Base-by-base conservation (phyloP, 2,888 invertebrate genomes). In the Stenichneumon culpator region DNA sequence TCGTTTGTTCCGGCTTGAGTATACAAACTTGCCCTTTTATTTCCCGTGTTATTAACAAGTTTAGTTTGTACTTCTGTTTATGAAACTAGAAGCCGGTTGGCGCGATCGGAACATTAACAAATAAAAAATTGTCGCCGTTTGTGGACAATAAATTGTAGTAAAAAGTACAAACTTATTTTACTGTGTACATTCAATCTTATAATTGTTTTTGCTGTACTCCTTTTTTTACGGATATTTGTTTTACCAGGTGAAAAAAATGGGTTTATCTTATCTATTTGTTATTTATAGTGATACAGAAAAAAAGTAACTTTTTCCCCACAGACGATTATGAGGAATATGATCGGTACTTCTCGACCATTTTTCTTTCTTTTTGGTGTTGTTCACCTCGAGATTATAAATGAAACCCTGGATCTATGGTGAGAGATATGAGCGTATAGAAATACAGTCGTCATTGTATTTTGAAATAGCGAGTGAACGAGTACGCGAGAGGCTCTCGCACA, bases 391-490 rank as follows among this genome's bases (percentile, higher is more conserved):
- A 36, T 72, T 32, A 32, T 39, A 52, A 39, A 28, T 6, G 54
- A 54, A n/a, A 19, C 19, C 19, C 7, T 57, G 57, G 25, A 25
- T 25, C 57, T 54, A 19, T 14, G 25, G 11, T 25, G 14, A 57
- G 57, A 57, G 57, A 57, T 57, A 57, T 11, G 5, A 25, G 14
- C 57, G 57, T 1, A 57, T 57, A 22, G n/a, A 75, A 70, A 60
- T 67, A 50, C 52, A 79, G 70, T 75, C 44, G 52, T 72, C 67
- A 44, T 70, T 25, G 73, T 84, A 54, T 39, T 47, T 63, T 63
- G 79, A 54, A 82, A 82, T 79, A 44, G 70, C 67, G 19, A 63
- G 75, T 60, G 50, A 32, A 73, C 50, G 63, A 74, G 81, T 70
- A 65, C 60, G 70, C 57, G 73, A 78, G 63, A 63, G 63, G 2